phyloP scores from a whole-genome alignment of 2,797 vertebrate species.

The Alosa sapidissima region DNA sequence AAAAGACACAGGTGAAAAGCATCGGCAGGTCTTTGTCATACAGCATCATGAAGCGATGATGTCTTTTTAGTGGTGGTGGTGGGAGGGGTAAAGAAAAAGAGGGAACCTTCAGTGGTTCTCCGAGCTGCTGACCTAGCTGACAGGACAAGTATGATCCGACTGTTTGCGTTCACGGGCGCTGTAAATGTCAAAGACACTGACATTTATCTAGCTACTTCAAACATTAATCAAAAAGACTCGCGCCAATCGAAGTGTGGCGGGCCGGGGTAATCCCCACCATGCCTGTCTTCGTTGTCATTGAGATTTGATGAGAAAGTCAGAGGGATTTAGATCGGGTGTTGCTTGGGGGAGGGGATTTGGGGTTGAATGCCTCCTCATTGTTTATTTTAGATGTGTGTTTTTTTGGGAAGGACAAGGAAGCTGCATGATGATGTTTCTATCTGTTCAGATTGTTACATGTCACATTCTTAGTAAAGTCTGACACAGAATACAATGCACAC shows the following conservation, averaged over 20 bases:
- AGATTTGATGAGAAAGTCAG: not conserved
- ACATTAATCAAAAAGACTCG: not conserved
- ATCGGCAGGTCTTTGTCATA: not conserved
- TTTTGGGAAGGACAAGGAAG: not conserved
- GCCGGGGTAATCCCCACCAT: not conserved
- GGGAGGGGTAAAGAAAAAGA: not conserved
- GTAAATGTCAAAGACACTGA: conserved; percentile 6
- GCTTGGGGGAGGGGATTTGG: not conserved
- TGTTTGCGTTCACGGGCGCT: not conserved
- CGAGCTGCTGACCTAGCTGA: not conserved
- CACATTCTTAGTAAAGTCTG: not conserved
- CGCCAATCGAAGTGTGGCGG: not conserved
- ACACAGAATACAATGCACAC: not conserved
- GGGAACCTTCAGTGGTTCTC: not conserved
- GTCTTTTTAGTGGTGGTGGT: too few relatives aligned
- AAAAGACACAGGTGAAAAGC: not conserved
- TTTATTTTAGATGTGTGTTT: not conserved
- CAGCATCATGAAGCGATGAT: not conserved
- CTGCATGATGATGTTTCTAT: not conserved
- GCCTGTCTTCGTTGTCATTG: not conserved
- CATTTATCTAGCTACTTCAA: not conserved
- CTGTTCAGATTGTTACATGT: not conserved
- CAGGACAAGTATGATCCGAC: not conserved
- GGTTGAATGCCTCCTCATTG: not conserved
- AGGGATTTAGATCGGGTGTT: not conserved